A percentile compares a stretch with the other conserved stretches of the same genome.
Conservation (phyloP, 1,140 invertebrate species). For the Eciton burchellii region DNA sequence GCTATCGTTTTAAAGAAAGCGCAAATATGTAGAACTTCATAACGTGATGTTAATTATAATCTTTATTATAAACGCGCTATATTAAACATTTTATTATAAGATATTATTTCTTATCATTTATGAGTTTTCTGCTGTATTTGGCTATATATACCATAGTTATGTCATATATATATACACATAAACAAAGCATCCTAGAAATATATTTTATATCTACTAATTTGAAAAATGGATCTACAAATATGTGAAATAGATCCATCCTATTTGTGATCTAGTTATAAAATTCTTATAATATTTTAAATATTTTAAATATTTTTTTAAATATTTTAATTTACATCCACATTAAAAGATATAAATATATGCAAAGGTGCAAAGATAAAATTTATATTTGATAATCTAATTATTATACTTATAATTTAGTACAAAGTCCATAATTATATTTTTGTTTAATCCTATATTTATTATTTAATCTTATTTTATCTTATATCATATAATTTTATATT, state of each 20-base stretch:
- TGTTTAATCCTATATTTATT: too few species aligned
- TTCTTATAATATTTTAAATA: background rate
- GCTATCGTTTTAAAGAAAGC: conserved; percentile 6
- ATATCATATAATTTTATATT: too few species aligned
- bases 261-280: background rate
- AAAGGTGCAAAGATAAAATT: too few species aligned
- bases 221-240: background rate
- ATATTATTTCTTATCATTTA: background rate
- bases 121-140: background rate
- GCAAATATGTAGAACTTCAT: conserved; percentile 4
- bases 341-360: too few species aligned
- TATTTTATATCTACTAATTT: too few species aligned
- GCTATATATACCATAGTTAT: background rate
- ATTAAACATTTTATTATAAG: background rate
- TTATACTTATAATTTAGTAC: too few species aligned
- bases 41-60: background rate
- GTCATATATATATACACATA: background rate
- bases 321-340: too few species aligned
- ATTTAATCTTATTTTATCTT: too few species aligned
- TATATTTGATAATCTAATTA: too few species aligned
- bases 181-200: too few species aligned
- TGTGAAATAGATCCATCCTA: background rate
- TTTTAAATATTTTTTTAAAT: background rate
- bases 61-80: too few species aligned
- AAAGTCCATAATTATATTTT: too few species aligned